These are phyloP conservation scores for Barypeithes pellucidus DNA, from an alignment of 2,888 invertebrate genomes.

Conservation along the genomic window DNA sequence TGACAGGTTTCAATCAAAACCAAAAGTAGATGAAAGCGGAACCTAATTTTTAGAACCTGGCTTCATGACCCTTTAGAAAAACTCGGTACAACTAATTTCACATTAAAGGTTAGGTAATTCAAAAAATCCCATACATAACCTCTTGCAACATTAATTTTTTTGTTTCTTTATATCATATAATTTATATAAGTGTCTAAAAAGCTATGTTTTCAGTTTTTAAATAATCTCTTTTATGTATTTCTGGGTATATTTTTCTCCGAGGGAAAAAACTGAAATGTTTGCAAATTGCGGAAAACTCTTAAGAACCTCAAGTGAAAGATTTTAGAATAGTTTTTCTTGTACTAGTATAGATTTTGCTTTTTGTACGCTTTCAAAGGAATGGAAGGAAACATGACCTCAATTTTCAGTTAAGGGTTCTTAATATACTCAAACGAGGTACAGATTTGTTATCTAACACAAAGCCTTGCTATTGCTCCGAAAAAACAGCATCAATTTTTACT, in stretches of 20 bases:
- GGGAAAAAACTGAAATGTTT: slow-evolving; percentile 49
- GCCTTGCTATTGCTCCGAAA: slow-evolving; percentile 57
- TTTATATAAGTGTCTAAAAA: slow-evolving; percentile 64
- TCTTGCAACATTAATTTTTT: slow-evolving; percentile 64
- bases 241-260: slow-evolving; percentile 55
- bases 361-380: slow-evolving; percentile 34
- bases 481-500: slow-evolving; percentile 50
- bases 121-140: slow-evolving; percentile 43
- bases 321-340: slow-evolving; percentile 37
- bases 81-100: slow-evolving; percentile 17
- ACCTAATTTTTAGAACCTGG: too few species aligned
- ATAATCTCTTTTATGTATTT: slow-evolving; percentile 57
- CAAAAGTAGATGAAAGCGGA: background rate
- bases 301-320: slow-evolving; percentile 31
- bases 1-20: too few species aligned
- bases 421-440: slow-evolving; percentile 55
- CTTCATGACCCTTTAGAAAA: background rate
- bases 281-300: slow-evolving; percentile 45
- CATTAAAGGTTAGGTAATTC: slow-evolving; percentile 35
- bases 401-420: slow-evolving; percentile 30
- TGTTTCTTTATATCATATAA: slow-evolving; percentile 59
- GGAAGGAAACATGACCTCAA: slow-evolving; percentile 32
- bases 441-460: slow-evolving; percentile 57
- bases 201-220: slow-evolving; percentile 59
- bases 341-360: slow-evolving; percentile 29